Evolutionary conservation across 1,140 invertebrate species (phyloP), one percentile per base, ranked within the genome.

Genomic region (Zaprionus nigranus): DNA sequence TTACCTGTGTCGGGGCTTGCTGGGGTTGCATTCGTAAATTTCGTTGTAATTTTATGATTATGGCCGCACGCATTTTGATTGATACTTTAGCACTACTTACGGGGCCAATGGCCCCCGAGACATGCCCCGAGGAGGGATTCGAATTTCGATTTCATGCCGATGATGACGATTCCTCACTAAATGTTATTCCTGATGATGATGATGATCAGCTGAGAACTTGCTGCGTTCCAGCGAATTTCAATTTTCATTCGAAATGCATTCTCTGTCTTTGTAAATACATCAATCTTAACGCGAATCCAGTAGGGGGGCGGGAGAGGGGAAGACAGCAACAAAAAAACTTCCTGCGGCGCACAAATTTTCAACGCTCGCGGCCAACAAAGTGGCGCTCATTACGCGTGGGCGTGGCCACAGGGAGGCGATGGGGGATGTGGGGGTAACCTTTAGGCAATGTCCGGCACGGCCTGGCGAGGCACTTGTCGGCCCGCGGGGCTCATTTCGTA

Each of bases 21-120:
- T 40, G 13, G 51, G 49, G 43, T 56, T 65, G 69, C 78, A 82
- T 80, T 87, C 75, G 78, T 71, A 81, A 71, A 88, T 81, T 88
- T 88, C 78, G 72, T 73, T 69, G 84, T 90, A 84, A 90, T 90
- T 85, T 81, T 88, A 90, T 82, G 85, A 88, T 81, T 81, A 83
- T 79, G 65, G 62, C 81, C 78, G 84, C 78, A 88, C 85, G 82
- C 85, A 90, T 85, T 90, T 90, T 90, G 86, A 90, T 90, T 90
- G 85, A 90, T 90, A 90, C 85, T 90, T 90, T 90, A 78, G 81
- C 85, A 85, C 85, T 82, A 90, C 86, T 90, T 90, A 80, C 26
- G 75, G 74, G 84, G 81, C 74, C 81, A 81, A 70, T 67, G 70
- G 64, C 73, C 80, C 30, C 30, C 30, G 28, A 51, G 46, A 13